Base-by-base conservation (phyloP, 2,113 vertebrate genomes). In the Raja brachyura region DNA sequence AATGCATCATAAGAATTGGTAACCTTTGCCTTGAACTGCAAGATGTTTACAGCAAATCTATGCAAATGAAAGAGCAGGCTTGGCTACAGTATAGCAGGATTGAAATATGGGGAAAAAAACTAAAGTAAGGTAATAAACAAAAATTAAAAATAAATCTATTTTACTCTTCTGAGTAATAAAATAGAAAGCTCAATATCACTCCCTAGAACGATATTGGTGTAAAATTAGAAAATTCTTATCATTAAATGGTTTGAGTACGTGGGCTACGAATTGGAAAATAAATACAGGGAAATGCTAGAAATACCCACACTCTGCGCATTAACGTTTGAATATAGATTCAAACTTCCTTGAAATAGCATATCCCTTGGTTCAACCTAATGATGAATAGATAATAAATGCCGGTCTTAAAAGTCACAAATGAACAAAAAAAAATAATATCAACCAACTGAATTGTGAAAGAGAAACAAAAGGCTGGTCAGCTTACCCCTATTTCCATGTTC, bases 121-220 rank as follows among this genome's bases (percentile, higher is more conserved):
- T 8, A 48, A 48, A 74, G 16, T 73, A 73, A 73, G 48, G 61
- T 48, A 93, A 74, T 70, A 70, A 56, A 25, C 10, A 92, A 92
- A 73, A 92, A 63, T 73, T 11, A 70, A 73, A 93, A 22, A 14
- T 70, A 66, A 33, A 73, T 20, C 33, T 68, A 85, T n/a, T n/a
- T n/a, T n/a, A n/a, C n/a, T n/a, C n/a, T n/a, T n/a, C n/a, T 86
- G 79, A 93, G 6, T 61, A 73, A 93, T n/a, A 73, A 48, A 39
- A 70, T 68, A 66, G 39, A 86, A 56, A 31, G 16, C 61, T 81
- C 10, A 86, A 1, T 33, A 25, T 10, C 48, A 13, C 48, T 81
- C 68, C 61, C 31, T 73, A 48, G 20, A 73, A 20, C n/a, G 9
- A 73, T 13, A 6, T 33, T 22, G 20, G 31, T 54, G 20, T 85